Base-by-base conservation (phyloP, 1,140 invertebrate species). In the Sycophaga agraensis region DNA sequence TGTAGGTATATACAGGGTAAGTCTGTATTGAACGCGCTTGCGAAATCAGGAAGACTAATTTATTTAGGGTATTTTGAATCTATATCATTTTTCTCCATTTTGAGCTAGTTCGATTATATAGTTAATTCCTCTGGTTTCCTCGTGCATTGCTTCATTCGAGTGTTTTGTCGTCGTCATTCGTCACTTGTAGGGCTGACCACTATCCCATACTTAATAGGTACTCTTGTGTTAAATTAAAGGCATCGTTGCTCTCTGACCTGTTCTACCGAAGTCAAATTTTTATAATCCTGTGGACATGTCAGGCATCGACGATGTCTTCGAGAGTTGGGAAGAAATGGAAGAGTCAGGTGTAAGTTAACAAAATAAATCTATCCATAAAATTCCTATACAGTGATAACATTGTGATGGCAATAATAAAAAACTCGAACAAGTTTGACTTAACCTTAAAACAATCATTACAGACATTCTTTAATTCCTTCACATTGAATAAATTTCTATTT, bases 241-340 rank as follows among this genome's bases (percentile, higher is more conserved):
- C 17, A 22, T 50, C 19, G 48, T 7, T 34, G 16, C 17, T 37
- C 8, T 28, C 48, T 22, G 14, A 22, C 19, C 17, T 51, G 14
- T 12, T 37, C 21, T 4, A 54, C 14, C 11, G n/a, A 35, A 34
- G 31, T 11, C 9, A 35, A 35, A 50, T 21, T 35, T 31, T 50
- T 12, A 31, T 31, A 11, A 31, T 14, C 24, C 14, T 61, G 19
- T 22, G 26, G 59, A 55, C 51, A 83, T 83, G 81, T 83, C 82
- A 64, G 72, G 79, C 62, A 79, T 82, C 68, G 84, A 85, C 66
- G 85, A 87, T 69, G 83, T 87, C 72, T 83, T 86, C 70, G 89
- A 91, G 78, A 90, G 86, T 82, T 92, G 90, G 90, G 90, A 92
- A 82, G 88, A 91, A 81, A 88, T 91, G 79, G 89, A 90, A 71